phyloP scores from a whole-genome alignment of 2,113 vertebrate genomes.

The Philantomba maxwellii region DNA sequence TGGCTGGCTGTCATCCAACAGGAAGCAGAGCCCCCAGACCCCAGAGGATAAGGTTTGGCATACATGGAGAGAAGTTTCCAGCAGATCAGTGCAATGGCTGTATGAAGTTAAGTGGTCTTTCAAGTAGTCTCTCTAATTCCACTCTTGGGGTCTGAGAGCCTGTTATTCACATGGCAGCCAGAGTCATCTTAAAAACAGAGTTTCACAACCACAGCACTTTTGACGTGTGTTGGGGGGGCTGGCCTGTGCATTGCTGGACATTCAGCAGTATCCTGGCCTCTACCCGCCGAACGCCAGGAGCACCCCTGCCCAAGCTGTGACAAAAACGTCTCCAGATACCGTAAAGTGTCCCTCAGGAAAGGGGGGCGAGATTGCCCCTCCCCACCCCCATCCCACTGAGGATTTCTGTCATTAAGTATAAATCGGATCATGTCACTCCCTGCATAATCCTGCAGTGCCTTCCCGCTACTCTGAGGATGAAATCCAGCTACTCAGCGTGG shows the following conservation, averaged over 20 bases:
- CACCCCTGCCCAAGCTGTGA: neutral
- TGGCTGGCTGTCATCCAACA: neutral
- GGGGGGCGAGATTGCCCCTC: neutral
- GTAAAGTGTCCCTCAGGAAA: neutral
- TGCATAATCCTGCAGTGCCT: neutral
- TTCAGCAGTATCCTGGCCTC: neutral
- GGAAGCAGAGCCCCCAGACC: neutral
- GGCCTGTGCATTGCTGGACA: accelerated
- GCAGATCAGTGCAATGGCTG: neutral
- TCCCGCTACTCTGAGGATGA: neutral
- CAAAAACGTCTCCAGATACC: neutral
- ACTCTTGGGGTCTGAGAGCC: neutral
- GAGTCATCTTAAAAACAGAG: neutral
- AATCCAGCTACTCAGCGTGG: too few species aligned
- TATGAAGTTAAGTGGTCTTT: neutral
- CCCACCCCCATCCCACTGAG: neutral
- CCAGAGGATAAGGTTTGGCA: neutral
- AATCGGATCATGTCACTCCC: neutral
- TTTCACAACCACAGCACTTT: neutral
- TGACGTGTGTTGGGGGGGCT: neutral
- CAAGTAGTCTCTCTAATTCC: neutral
- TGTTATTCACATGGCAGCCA: neutral
- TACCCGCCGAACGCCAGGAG: neutral
- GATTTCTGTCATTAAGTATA: neutral
- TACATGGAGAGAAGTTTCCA: neutral